Evolutionary conservation across 2,888 invertebrate genomes (phyloP).

Genomic region (Lasius fuliginosus): DNA sequence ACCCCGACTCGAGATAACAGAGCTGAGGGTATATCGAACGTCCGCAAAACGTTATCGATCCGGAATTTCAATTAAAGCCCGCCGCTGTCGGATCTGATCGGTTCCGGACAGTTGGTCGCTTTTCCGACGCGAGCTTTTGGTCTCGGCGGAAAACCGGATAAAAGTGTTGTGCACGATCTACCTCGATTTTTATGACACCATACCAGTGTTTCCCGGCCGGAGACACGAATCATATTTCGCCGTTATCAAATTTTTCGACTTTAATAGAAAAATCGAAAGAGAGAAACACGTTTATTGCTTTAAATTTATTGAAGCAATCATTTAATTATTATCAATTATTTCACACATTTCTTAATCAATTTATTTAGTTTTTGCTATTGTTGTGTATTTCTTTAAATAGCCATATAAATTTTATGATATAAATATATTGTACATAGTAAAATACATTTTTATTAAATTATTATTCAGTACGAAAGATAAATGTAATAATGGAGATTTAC

Average conservation of each 20-base stretch:
- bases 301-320: not conserved
- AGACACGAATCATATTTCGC: not conserved
- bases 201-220: conserved; percentile 4
- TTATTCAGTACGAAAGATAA: not conserved
- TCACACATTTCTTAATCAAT: not conserved
- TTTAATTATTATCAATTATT: not conserved
- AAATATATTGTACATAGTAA: too few species aligned
- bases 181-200: conserved; percentile 37
- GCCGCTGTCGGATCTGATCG: conserved; percentile 41
- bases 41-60: conserved; percentile 28
- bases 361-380: not conserved
- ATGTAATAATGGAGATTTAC: too few species aligned
- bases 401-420: too few species aligned
- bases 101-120: conserved; percentile 39
- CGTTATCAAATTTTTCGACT: not conserved
- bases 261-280: not conserved
- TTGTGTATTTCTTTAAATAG: not conserved
- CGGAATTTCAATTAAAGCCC: conserved; percentile 51
- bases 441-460: not conserved
- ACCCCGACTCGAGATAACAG: conserved; percentile 8
- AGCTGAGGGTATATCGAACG: not conserved
- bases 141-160: not conserved
- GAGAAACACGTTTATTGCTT: not conserved
- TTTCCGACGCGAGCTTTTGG: conserved; percentile 32
- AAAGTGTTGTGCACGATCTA: conserved; percentile 21